These are phyloP conservation scores for Leptinotarsa tumamoca DNA, from an alignment of 2,888 invertebrate species.

Conservation along the genomic window DNA sequence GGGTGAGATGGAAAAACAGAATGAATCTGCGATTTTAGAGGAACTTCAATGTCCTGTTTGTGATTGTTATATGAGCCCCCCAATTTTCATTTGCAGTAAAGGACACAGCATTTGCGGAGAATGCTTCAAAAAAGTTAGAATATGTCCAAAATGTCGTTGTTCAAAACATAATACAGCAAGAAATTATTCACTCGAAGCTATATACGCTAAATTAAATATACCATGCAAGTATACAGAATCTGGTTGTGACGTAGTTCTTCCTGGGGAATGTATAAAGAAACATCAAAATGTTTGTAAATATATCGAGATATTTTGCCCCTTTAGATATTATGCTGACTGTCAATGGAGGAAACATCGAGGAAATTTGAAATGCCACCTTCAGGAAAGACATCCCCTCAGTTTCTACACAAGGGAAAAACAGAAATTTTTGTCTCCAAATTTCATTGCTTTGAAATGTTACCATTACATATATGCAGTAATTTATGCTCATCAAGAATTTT, in stretches of 20 bases:
- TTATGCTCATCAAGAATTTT: conserved; percentile 42
- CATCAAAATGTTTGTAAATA: conserved; percentile 33
- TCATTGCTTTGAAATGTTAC: conserved; percentile 37
- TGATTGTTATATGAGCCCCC: conserved; percentile 51
- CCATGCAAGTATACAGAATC: conserved; percentile 39
- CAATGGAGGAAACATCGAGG: conserved; percentile 40
- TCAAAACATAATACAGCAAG: conserved; percentile 48
- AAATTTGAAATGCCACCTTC: conserved; percentile 38
- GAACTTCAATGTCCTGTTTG: conserved; percentile 53
- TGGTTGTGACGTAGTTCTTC: conserved; percentile 25
- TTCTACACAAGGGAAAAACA: conserved; percentile 45
- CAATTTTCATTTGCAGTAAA: conserved; percentile 52
- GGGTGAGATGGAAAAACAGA: not conserved
- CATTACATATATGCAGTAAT: conserved; percentile 48
- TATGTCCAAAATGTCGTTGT: conserved; percentile 53
- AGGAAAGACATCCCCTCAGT: conserved; percentile 38
- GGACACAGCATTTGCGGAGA: conserved; percentile 55
- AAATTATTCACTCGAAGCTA: conserved; percentile 52
- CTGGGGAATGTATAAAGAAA: conserved; percentile 21
- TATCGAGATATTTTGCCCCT: conserved; percentile 16
- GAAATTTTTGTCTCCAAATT: conserved; percentile 44
- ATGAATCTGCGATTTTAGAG: conserved; percentile 28
- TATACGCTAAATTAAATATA: conserved; percentile 38
- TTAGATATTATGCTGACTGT: conserved; percentile 39
- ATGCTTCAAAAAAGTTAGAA: conserved; percentile 47